phyloP scores from a whole-genome alignment of 2,888 invertebrate genomes.

The Dioctria linearis region DNA sequence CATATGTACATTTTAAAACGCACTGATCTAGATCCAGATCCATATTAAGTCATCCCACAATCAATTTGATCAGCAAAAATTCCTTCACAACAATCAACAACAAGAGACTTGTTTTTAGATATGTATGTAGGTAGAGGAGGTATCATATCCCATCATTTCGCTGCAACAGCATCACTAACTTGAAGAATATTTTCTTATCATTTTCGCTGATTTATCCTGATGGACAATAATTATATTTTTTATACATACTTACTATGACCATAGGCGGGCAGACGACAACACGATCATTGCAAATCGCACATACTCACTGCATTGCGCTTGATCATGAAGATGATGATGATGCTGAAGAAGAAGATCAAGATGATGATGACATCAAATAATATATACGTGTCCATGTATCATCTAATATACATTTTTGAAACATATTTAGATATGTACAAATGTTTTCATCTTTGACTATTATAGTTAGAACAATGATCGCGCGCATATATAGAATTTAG shows the following conservation, averaged over 20 bases:
- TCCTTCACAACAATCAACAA: not conserved
- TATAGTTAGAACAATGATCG: conserved; percentile 11
- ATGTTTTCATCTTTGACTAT: not conserved
- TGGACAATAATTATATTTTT: conserved; percentile 37
- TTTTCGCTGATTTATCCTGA: conserved; percentile 49
- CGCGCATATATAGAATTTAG: not conserved
- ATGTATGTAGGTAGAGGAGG: not conserved
- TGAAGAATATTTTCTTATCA: conserved; percentile 46
- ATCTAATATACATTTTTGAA: not conserved
- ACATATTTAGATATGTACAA: not conserved
- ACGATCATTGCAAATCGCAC: conserved; percentile 20
- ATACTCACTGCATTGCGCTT: not conserved
- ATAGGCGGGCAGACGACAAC: conserved; percentile 31
- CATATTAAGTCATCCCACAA: conserved; percentile 25
- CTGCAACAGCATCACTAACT: not conserved
- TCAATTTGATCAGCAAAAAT: conserved; percentile 27
- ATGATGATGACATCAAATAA: conserved; percentile 22
- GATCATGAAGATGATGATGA: not conserved
- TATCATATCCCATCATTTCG: conserved; percentile 38
- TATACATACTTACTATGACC: not conserved
- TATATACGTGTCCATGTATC: not conserved
- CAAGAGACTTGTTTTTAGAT: no score
- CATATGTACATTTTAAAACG: no score
- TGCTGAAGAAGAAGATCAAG: not conserved
- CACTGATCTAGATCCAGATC: no score